phyloP scores from a whole-genome alignment of 1,140 invertebrate species.

The Mya arenaria region DNA sequence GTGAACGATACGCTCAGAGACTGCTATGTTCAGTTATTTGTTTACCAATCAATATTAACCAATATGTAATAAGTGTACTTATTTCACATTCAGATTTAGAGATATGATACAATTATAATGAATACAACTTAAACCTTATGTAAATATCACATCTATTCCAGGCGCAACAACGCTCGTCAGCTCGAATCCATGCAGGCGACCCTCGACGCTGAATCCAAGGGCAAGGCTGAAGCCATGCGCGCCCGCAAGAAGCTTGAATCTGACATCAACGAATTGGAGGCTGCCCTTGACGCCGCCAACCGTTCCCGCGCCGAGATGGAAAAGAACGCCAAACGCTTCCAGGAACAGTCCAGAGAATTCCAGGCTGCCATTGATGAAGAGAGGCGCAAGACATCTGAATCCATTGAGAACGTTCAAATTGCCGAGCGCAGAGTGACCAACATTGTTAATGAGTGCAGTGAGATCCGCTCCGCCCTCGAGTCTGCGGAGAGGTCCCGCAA shows the following conservation, averaged over 20 bases:
- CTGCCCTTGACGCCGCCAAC: conserved; percentile 91
- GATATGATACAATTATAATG: too few species aligned
- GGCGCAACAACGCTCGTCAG: conserved; percentile 99
- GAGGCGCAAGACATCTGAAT: conserved; percentile 97
- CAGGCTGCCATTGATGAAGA: conserved; percentile 96
- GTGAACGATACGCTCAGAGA: too few species aligned
- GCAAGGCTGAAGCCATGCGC: conserved; percentile 98
- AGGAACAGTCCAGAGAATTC: conserved; percentile 93
- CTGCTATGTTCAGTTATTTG: too few species aligned
- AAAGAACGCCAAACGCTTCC: conserved; percentile 99
- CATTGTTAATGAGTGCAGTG: conserved; percentile 97
- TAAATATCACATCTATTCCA: conserved; percentile 81
- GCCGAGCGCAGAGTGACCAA: conserved; percentile 97
- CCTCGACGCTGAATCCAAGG: conserved; percentile 99
- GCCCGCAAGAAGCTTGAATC: conserved; percentile 99
- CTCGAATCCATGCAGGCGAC: conserved; percentile 99
- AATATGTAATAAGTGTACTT: too few species aligned
- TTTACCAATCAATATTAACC: too few species aligned
- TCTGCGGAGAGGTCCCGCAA: conserved; percentile 97
- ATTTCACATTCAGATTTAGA: too few species aligned
- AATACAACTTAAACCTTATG: too few species aligned
- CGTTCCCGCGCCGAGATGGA: conserved; percentile 97
- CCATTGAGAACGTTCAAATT: conserved; percentile 96
- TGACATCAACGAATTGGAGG: conserved; percentile 99
- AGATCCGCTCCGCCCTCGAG: conserved; percentile 96